Evolutionary conservation across 2,888 invertebrate genomes (phyloP), one percentile per base, ranked within the genome.

Genomic region (Stenchaetothrips biformis): DNA sequence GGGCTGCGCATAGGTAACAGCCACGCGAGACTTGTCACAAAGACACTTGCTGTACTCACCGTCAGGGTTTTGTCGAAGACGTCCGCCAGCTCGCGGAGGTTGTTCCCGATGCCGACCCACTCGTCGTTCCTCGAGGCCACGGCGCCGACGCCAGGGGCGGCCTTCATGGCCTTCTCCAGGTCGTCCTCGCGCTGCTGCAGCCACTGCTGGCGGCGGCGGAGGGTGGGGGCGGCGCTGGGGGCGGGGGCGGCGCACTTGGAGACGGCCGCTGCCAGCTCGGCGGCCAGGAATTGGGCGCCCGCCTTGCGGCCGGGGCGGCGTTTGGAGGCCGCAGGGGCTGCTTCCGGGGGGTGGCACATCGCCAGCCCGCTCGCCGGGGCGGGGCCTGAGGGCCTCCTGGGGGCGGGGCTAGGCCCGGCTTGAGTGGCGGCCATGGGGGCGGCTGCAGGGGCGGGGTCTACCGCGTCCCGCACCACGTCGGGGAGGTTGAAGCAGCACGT

Each of bases 141-240:
- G 59, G 59, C 59, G 59, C 59, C 59, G 37, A n/a, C n/a, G n/a
- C n/a, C n/a, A n/a, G 37, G n/a, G n/a, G n/a, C n/a, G 2, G 4
- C 37, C 67, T 25, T 74, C 67, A 25, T 74, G 67, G 67, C 25
- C 21, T 74, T 21, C 67, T 74, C 67, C 67, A 74, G 67, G 21
- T 74, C 67, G 25, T 74, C 67, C 25, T 21, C 67, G 21, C 25
- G 9, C 59, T 59, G 59, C 59, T 18, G 59, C 59, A 59, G 8
- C 59, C 59, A 59, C 59, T 59, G 18, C 37, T 37, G 37, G 37
- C 37, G 37, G 37, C 1, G 37, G 37, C 37, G 1, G 37, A 4
- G 37, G 37, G 37, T 37, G 37, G 37, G 37, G 37, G 37, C 37
- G 4, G 37, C 37, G 37, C 4, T 37, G 37, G 37, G 37, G 37